Evolutionary conservation across 2,113 vertebrate genomes (phyloP), one percentile per base, ranked within the genome.

Genomic region (Peromyscus californicus): DNA sequence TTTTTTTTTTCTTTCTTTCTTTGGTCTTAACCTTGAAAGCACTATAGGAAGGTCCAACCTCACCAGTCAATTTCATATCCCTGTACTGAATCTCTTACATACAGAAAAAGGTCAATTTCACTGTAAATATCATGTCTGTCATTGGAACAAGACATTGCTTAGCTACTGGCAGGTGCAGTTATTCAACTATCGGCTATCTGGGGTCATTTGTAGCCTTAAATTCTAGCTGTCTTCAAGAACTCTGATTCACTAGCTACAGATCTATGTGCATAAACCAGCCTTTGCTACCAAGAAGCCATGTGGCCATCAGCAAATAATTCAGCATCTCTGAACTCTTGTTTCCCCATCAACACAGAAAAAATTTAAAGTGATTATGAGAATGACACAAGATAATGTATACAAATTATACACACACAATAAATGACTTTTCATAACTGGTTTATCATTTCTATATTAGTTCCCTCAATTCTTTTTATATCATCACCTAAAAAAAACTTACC

Each of bases 51-150:
- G 97, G 97, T 98, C 96, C 97, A 57, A 61, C 80, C 93, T 94
- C 97, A 89, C 88, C 86, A 98, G 91, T 97, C 48, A 97, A 93
- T 97, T 98, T 98, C 97, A 97, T 95, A 95, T 89, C 95, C 67
- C 80, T 98, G 90, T 96, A 95, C 85, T 98, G 97, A 98, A 98
- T 97, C 96, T 97, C 97, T 98, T 96, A 96, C 91, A 96, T 94
- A 95, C 51, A 84, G 36, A n/a, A 95, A 98, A 97, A 98, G 95
- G 90, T 97, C 97, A 98, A 51, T 86, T 78, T 96, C 90, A 97
- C 95, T 97, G 95, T 98, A 98, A 98, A 98, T 98, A 98, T 96
- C 95, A 94, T 94, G 42, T 95, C 96, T 98, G 57, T 97, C 7
- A 0, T 90, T 94, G 96, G 96, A 95, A 94, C 16, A 97, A 94